Percentiles rank a stretch among this genome's conserved stretches.
Conservation (phyloP, 2,888 invertebrate genomes). For the Notodonta ziczac region DNA sequence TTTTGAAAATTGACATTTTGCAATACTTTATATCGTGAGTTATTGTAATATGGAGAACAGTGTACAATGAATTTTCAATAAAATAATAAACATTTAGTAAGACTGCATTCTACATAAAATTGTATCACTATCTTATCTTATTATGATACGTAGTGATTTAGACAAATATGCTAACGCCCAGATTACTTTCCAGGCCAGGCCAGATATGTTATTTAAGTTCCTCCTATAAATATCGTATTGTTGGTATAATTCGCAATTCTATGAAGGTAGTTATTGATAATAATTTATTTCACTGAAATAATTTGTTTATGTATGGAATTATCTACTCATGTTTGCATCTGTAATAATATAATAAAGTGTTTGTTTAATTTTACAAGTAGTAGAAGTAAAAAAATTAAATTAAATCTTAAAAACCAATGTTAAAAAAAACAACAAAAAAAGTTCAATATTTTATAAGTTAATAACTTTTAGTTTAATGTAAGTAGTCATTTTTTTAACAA, state of each 20-base stretch:
- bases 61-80: background rate
- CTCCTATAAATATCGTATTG: background rate
- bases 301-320: background rate
- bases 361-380: no score
- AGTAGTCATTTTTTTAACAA: no score
- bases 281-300: background rate
- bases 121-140: slow-evolving; percentile 1
- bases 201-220: background rate
- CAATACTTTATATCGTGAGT: background rate
- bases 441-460: no score
- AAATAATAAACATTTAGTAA: background rate
- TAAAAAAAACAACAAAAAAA: no score
- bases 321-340: no score
- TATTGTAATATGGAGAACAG: background rate
- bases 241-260: background rate
- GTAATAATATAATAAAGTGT: no score
- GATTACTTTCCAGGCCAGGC: background rate
- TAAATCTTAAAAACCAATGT: no score
- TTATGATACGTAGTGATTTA: background rate
- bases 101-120: background rate
- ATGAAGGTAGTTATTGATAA: background rate
- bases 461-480: no score
- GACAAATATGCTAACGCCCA: background rate
- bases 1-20: no score
- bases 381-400: no score